Base-by-base conservation (phyloP, 2,113 vertebrate genomes). In the Rutilus rutilus region DNA sequence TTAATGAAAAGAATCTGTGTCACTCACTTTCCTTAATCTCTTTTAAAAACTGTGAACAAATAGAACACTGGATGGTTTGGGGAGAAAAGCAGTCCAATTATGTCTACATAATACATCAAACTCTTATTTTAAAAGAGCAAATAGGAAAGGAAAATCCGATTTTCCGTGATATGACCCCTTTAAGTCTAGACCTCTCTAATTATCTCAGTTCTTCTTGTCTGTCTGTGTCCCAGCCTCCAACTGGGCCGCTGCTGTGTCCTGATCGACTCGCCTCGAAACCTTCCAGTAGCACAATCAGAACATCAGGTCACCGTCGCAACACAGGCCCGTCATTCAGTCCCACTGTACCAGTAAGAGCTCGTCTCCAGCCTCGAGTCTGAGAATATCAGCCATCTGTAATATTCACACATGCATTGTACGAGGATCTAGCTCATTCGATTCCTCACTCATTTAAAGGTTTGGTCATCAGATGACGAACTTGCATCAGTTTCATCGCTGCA, bases 271-370 rank as follows among this genome's bases (percentile, higher is more conserved):
- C 42, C 85, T 71, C 11, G 2, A 86, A 54, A 57, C 84, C 65
- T 78, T 19, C 83, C 42, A 42, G 33, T 27, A 39, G 33, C 60
- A 27, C 75, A 57, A 30, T 75, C 69, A 21, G 69, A 52, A 33
- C 33, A 76, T 33, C 30, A 54, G 21, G 62, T 79, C 50, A 60
- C 47, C 45, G 9, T 21, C 54, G 52, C 39, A 81, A 59, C 23
- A 73, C 47, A 75, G 69, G 1, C 42, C 9, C 4, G 0, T 25
- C 54, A 80, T 73, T 79, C 42, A 54, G 47, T 71, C 23, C 3
- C 62, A 69, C 42, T 50, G 79, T 82, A 67, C 79, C 81, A 57
- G 25, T 73, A 73, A 83, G 30, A 83, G 81, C 81, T 57, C 0
- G 23, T 71, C 81, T 71, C 65, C 64, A 11, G 50, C 64, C 65